Evolutionary conservation across 2,113 vertebrate species (phyloP), one percentile per base, ranked within the genome.

Genomic region (Xiphias gladius): DNA sequence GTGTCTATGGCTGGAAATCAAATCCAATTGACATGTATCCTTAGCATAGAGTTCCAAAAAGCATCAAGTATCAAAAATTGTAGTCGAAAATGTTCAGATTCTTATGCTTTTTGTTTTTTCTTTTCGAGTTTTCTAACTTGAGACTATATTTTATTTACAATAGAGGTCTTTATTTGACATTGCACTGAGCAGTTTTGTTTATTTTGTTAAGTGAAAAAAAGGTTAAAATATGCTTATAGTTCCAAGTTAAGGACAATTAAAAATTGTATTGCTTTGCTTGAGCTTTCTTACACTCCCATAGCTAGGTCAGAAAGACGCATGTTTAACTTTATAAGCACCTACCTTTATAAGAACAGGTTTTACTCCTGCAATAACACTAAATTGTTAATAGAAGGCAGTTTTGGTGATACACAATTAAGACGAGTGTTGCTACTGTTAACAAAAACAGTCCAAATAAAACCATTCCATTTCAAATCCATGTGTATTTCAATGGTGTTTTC

Each of bases 401-500:
- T 28, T 69, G 54, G 48, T 72, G 37, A 55, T 26, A 20, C 54
- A 48, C 50, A 62, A 50, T 37, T 76, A 46, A 73, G 24, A 54
- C 22, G 46, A 8, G 9, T 0, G 58, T 39, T 73, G 50, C 46
- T 35, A 17, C 43, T 63, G 22, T 28, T 5, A 57, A 52, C 61
- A 79, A 67, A 57, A 73, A 72, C 1, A n/a, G 4, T 32, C 52
- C 32, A 82, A 64, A 75, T 50, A 63, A 65, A 73, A 66, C 37
- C 3, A 57, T 6, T 71, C 13, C 17, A 80, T 71, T 85, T 83
- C 13, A 26, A 43, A 58, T 65, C 63, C 55, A 52, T 39, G 28
- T 84, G 78, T 72, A 66, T 88, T 84, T 87, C 79, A 79, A 14
- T 79, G 39, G 62, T 81, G 73, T 88, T 85, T 83, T 83, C 20